A percentile compares a stretch with the other conserved stretches of the same genome.
Evolutionary conservation across 92 coral and sea anemone species (phyloP).

Genomic region (Epizoanthus rinbou): DNA sequence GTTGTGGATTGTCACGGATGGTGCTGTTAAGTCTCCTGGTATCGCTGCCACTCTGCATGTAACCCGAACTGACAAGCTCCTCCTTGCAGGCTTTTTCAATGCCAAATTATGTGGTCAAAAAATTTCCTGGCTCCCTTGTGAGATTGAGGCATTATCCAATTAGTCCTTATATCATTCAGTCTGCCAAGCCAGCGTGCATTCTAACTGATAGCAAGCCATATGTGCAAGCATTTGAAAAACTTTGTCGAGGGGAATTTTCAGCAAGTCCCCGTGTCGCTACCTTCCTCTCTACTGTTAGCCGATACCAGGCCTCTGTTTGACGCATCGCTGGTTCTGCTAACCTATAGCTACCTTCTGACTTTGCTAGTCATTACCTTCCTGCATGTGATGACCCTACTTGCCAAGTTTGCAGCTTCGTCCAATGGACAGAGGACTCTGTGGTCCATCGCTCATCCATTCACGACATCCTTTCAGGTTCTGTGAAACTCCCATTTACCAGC

Average conservation of each 20-base stretch:
- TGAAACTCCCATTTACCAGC: conserved; percentile 65
- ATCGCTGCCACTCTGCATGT: conserved; percentile 11
- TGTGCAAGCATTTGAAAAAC: conserved; percentile 43
- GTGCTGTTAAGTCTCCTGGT: background rate
- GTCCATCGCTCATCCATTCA: conserved; percentile 40
- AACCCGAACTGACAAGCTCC: conserved; percentile 38
- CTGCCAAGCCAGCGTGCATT: conserved; percentile 26
- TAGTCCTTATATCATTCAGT: conserved; percentile 46
- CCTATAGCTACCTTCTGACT: conserved; percentile 40
- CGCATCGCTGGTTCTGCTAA: conserved; percentile 36
- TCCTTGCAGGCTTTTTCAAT: conserved; percentile 28
- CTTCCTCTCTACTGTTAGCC: conserved; percentile 32
- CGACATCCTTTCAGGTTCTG: conserved; percentile 19
- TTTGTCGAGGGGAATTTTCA: conserved; percentile 45
- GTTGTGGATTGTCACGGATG: background rate
- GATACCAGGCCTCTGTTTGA: conserved; percentile 45
- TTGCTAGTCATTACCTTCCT: conserved; percentile 40
- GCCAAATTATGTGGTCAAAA: conserved; percentile 13
- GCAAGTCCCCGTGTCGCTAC: conserved; percentile 41
- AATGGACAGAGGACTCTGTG: conserved; percentile 50
- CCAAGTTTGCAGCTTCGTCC: conserved; percentile 55
- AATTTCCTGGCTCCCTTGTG: conserved; percentile 7
- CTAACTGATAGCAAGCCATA: conserved; percentile 45
- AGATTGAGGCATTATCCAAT: conserved; percentile 29
- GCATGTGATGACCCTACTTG: conserved; percentile 53